Percentiles rank a stretch among this genome's conserved stretches.
These are phyloP conservation scores for Minunthozetes semirufus DNA, from an alignment of 2,888 invertebrate genomes.

Conservation along the genomic window DNA sequence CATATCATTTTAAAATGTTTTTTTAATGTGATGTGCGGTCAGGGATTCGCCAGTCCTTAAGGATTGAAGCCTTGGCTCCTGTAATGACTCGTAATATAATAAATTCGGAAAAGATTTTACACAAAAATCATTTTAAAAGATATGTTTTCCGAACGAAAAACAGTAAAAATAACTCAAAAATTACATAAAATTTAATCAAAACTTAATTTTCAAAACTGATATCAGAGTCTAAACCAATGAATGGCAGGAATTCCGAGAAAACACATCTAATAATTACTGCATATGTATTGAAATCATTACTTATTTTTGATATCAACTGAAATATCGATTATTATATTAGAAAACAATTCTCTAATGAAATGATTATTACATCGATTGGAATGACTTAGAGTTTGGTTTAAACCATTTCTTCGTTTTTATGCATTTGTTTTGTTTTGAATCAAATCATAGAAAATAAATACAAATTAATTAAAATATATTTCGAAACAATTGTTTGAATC, in stretches of 20 bases:
- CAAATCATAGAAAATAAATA: background rate
- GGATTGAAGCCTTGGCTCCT: too few relatives aligned
- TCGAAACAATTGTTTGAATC: background rate
- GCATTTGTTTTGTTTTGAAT: background rate
- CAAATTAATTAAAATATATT: background rate
- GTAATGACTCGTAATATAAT: too few relatives aligned
- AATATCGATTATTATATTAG: too few relatives aligned
- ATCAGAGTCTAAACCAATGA: background rate
- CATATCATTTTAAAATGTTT: too few relatives aligned
- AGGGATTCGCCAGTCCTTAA: too few relatives aligned
- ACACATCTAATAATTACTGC: background rate
- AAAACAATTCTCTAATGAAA: background rate
- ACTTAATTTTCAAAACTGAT: too few relatives aligned
- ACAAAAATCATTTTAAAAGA: too few relatives aligned
- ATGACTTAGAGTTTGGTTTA: background rate
- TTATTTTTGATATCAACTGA: background rate
- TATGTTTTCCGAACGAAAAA: too few relatives aligned
- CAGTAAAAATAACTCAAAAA: too few relatives aligned
- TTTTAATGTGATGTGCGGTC: too few relatives aligned
- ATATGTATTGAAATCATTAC: background rate
- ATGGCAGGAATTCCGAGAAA: slow-evolving; percentile 4
- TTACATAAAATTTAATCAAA: too few relatives aligned
- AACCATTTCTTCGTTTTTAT: background rate
- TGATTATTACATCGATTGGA: slow-evolving; percentile 3
- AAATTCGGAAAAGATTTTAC: too few relatives aligned